Evolutionary conservation across 2,797 vertebrate species (phyloP), one percentile per base, ranked within the genome.

Genomic region (Diceros bicornis): DNA sequence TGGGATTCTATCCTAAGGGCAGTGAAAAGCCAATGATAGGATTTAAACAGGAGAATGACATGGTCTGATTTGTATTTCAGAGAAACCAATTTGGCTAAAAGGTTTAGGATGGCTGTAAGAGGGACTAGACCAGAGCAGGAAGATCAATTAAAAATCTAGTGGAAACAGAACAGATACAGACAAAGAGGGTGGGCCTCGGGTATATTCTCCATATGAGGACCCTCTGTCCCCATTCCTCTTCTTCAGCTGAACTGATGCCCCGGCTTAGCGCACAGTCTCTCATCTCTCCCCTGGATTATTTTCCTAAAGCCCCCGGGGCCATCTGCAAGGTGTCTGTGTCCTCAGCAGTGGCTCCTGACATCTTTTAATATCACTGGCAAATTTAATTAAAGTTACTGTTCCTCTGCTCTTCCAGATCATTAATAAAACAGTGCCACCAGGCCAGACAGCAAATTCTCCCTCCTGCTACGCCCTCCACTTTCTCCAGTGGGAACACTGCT

Each of bases 331-430:
- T 89, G 92, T 95, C 97, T 97, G 85, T 96, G 96, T 97, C 97
- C 97, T 98, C 95, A 72, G 95, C 95, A 86, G 97, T 89, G 64
- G 95, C 93, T 98, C 96, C 78, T 91, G 90, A 96, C 97, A 97
- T 96, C 96, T 98, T 97, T 96, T 97, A 96, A 97, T 98, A 98
- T 97, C 95, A 94, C 82, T 96, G 96, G 94, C 98, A 98, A 97
- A 97, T 98, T 98, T 98, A 97, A 98, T 98, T 97, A 98, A 98
- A 97, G 93, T 98, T 97, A 98, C 91, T 81, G 89, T 97, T 97
- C 96, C 90, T 94, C 94, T 93, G 75, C 81, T 94, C 84, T 37
- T 97, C 90, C 97, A 98, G 82, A 96, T 98, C 96, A 98, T 98
- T 98, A 98, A 98, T 98, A 98, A 97, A 98, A 97, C 96, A 97